phyloP scores from a whole-genome alignment of 2,888 invertebrate genomes.

The Chymomyza procnemis region DNA sequence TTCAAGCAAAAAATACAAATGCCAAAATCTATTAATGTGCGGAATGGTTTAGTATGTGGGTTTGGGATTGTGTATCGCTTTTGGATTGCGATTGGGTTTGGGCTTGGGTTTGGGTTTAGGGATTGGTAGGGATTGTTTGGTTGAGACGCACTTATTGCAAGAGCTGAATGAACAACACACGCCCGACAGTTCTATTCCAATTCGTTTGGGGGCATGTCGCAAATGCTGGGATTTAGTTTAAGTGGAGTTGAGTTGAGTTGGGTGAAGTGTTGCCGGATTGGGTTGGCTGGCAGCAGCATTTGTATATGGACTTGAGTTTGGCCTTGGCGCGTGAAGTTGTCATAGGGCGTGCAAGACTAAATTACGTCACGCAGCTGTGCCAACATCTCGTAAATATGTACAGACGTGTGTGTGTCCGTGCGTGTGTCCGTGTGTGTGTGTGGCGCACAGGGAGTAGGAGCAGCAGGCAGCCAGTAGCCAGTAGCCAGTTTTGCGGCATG shows the following conservation, averaged over 20 bases:
- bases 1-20: constrained; percentile 37
- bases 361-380: not conserved
- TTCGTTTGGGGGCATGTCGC: not conserved
- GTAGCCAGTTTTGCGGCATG: not conserved
- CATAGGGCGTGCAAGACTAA: constrained; percentile 3
- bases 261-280: not conserved
- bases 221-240: not conserved
- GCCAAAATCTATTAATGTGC: constrained; percentile 48
- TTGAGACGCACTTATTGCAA: not conserved
- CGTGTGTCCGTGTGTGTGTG: not conserved
- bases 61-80: not conserved
- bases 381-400: constrained; percentile 6
- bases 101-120: not conserved
- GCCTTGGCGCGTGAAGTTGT: not conserved
- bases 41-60: constrained; percentile 2
- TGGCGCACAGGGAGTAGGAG: constrained; percentile 16
- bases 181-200: not conserved
- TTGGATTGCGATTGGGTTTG: not conserved
- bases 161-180: not conserved
- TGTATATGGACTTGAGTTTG: not conserved
- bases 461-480: no score
- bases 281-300: not conserved
- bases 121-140: not conserved
- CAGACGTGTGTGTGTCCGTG: not conserved
- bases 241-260: not conserved